Base-by-base conservation (phyloP, 1,140 invertebrate genomes). In the Carcinoscorpius rotundicauda region DNA sequence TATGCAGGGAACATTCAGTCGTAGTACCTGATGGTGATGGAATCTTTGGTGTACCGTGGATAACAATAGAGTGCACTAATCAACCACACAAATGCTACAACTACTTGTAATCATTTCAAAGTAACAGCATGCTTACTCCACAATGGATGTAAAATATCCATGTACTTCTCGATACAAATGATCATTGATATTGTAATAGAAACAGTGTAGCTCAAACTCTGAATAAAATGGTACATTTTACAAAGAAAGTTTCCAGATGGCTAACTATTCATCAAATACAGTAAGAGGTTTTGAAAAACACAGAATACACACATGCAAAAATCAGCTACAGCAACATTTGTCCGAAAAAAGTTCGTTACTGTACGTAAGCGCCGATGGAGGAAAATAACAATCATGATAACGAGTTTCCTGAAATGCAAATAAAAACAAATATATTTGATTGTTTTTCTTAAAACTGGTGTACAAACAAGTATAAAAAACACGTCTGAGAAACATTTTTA, bases 221-320 rank as follows among this genome's bases (percentile, higher is more conserved):
- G 85, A 6, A 88, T 83, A 72, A 89, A 91, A 77, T 88, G 86
- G 75, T 90, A 89, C 82, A 88, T 87, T 73, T 88, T 88, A 76
- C 88, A 91, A 9, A 91, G 78, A 69, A 88, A 87, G 64, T 87
- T 82, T 2, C 87, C 88, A 58, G 89, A 82, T 11, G 86, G 81
- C 87, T 87, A 90, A 73, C 86, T 87, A 78, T 73, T 59, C 4
- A 86, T 86, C 9, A 90, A 77, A 74, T 89, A 89, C 65, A 86
- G 86, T 10, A 83, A 82, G 62, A 90, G 80, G 73, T 90, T 91
- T 76, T 90, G 89, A 74, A 87, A 88, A 52, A 92, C 87, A 73
- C 89, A 92, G 75, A 92, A 91, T 53, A 91, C 80, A 9, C 86
- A 87, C 3, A 92, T 89, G 69, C 87, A 88, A 53, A 91, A 82